Evolutionary conservation across 2,797 vertebrate species (phyloP).

Genomic region (Rhabdomys pumilio): DNA sequence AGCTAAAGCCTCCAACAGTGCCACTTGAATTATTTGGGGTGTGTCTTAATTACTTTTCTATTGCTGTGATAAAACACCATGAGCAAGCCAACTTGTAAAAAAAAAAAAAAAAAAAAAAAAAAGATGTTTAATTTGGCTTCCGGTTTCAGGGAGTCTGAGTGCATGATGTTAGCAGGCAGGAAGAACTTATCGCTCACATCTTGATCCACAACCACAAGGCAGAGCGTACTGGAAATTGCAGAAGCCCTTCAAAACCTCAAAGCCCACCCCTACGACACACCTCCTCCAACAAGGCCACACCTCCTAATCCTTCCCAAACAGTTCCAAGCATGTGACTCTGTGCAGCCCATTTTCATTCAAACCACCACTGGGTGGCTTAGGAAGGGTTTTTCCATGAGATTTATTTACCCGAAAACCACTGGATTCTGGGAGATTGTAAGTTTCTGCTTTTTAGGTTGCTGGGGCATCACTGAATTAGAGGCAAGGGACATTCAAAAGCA

Average conservation of each 20-base stretch:
- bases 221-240: not conserved
- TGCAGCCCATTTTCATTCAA: not conserved
- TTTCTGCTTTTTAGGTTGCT: not conserved
- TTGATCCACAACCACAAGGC: not conserved
- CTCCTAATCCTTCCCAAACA: not conserved
- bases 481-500: not conserved
- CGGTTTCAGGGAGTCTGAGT: not conserved
- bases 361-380: not conserved
- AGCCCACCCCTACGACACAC: not conserved
- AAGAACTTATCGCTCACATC: not conserved
- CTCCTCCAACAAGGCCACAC: not conserved
- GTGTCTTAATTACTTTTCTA: not conserved
- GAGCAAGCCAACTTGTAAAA: not conserved
- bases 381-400: not conserved
- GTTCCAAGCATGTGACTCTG: not conserved
- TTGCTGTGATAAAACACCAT: not conserved
- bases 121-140: not conserved
- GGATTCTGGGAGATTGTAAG: not conserved
- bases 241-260: not conserved
- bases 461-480: not conserved
- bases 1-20: rapidly evolving
- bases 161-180: not conserved
- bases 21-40: not conserved
- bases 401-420: not conserved
- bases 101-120: too few species aligned